Conservation (phyloP, 1,140 invertebrate genomes). For the Drosophila miranda region DNA sequence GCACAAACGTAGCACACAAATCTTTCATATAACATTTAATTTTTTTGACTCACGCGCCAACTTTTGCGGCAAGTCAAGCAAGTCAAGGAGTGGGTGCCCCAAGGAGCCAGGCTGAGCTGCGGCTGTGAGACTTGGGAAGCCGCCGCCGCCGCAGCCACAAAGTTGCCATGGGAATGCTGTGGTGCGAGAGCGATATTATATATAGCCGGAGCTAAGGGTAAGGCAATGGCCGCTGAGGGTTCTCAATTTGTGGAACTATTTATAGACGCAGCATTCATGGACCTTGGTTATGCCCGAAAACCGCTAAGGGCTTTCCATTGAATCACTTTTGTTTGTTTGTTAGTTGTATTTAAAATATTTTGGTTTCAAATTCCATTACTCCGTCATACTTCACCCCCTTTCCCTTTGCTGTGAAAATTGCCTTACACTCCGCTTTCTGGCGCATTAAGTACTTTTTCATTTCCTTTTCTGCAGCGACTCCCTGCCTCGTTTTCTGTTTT, state of each 20-base stretch:
- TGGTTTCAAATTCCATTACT: constrained; percentile 48
- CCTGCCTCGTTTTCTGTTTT: constrained; percentile 29
- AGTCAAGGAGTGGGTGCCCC: constrained; percentile 4
- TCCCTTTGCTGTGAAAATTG: constrained; percentile 43
- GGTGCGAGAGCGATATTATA: too few species aligned
- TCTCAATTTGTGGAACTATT: constrained; percentile 30
- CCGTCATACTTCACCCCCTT: constrained; percentile 45
- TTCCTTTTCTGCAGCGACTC: constrained; percentile 39
- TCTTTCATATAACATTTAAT: constrained; percentile 68
- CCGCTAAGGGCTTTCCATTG: constrained; percentile 31
- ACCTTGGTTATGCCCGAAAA: constrained; percentile 7
- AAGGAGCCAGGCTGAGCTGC: constrained; percentile 6
- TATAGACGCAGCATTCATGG: constrained; percentile 20
- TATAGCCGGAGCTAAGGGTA: too few species aligned
- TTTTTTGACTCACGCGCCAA: constrained; percentile 61
- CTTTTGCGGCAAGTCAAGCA: constrained; percentile 17
- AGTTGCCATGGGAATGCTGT: constrained; percentile 32
- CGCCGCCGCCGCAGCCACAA: constrained; percentile 28
- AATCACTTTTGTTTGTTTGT: constrained; percentile 29
- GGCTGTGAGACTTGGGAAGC: constrained; percentile 16
- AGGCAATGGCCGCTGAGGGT: too few species aligned
- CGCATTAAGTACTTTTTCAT: constrained; percentile 60
- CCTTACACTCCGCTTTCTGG: constrained; percentile 47
- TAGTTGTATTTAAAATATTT: constrained; percentile 22
- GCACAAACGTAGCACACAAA: constrained; percentile 52